Base-by-base conservation (phyloP, 2,888 invertebrate species). In the Caenorhabditis afra region DNA sequence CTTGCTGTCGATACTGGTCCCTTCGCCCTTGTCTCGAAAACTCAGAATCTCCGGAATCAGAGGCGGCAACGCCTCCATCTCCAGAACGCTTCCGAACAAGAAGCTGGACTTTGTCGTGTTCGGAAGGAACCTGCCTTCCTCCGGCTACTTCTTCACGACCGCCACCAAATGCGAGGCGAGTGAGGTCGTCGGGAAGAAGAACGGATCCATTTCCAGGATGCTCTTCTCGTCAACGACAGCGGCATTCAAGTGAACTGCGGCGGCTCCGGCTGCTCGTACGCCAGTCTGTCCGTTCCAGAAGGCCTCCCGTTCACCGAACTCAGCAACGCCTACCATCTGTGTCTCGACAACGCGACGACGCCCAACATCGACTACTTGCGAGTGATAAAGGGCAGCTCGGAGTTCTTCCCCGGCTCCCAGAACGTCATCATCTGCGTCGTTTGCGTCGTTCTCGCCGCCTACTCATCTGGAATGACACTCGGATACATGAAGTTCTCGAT, bases 401-500 rank as follows among this genome's bases (percentile, higher is more conserved):
- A 59, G 11, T 4, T 20, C 1, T 44, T 57, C 23, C 37, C 59
- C 29, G 29, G 29, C 3, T 29, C 29, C 29, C 29, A 29, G 29
- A 29, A 29, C 29, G 29, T 29, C 29, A 29, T 29, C 29, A 29
- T 29, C 29, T 29, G 29, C 7, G 29, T 29, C 29, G 29, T 29
- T 29, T 62, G 55, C 29, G 57, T 71, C 39, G 39, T 76, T 1
- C 44, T 73, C 62, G 39, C 66, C 3, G 79, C 75, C 7, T 79
- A 61, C 37, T 41, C 67, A 1, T 75, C 79, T 1, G 79, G 79
- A 44, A 79, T 79, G 79, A 79, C 70, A 22, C 55, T 79, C 11
- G 79, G 74, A 12, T 79, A 70, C 57, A 79, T 79, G 79, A 68
- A 64, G 29, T 75, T 73, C 18, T 75, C 75, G 23, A 75, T 79